Evolutionary conservation across 2,113 vertebrate genomes (phyloP), one percentile per base, ranked within the genome.

Genomic region (Poecilia latipinna): DNA sequence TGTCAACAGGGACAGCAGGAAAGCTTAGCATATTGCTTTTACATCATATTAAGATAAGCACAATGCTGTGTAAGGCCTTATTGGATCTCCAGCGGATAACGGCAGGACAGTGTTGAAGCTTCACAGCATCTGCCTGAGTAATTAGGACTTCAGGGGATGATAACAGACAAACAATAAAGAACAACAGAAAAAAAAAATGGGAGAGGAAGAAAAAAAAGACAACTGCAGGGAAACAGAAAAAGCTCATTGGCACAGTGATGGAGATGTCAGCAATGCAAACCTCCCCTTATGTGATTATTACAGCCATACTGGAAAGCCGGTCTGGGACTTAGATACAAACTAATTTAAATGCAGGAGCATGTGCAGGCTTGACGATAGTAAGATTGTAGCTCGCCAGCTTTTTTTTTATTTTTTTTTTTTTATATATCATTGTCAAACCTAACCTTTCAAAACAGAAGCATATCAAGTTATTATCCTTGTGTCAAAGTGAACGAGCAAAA

Each of bases 131-230:
- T 91, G 85, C 84, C 82, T 87, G 84, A 91, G 88, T 92, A 93
- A 93, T 91, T 89, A 91, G 88, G 85, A 89, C 89, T 91, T 90
- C 84, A 61, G 89, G 91, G 90, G 85, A 89, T 81, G 88, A 85
- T 75, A 75, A 70, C 82, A 77, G 77, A 85, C 68, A 72, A 33
- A 78, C 2, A 69, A 78, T 73, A 37, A 60, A 75, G 68, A 89
- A 77, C 35, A 67, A 61, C 70, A 68, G 74, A 62, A 76, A 62
- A 76, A 26, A 61, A 42, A 73, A 48, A 68, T 7, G 60, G 66
- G 39, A 80, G 54, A 66, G 26, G 33, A 19, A 61, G 24, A 61
- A 65, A 67, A 62, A 75, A 64, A 28, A 42, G 54, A 76, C 67
- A 72, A 77, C 39, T 8, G 67, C 69, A 61, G 42, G 60, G 68